These are phyloP conservation scores for Buceros bicornis DNA, from an alignment of 2,797 vertebrate species.

Conservation along the genomic window DNA sequence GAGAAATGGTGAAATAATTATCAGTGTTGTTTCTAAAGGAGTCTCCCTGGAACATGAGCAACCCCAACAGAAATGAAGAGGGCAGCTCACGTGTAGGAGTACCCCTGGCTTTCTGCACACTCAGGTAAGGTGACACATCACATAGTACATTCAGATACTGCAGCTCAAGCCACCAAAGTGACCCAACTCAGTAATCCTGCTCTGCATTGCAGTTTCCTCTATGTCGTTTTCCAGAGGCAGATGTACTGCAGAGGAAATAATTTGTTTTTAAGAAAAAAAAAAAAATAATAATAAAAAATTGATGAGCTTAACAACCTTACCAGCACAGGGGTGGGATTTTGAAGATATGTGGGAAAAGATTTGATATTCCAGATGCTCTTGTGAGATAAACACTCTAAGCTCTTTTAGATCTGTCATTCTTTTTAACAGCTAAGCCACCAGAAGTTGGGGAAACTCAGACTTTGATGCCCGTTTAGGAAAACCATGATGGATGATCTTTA, in stretches of 20 bases:
- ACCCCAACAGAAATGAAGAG: neutral
- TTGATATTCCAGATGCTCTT: slow-evolving; percentile 54
- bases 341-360: slow-evolving; percentile 50
- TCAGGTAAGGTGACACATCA: neutral
- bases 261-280: neutral
- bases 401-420: slow-evolving; percentile 60
- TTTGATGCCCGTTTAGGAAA: slow-evolving; percentile 66
- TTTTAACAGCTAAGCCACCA: slow-evolving; percentile 49
- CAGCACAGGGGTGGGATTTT: neutral
- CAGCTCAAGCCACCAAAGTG: neutral
- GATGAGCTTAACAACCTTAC: neutral
- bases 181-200: neutral
- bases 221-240: neutral
- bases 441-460: slow-evolving; percentile 44
- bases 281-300: no score
- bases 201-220: neutral
- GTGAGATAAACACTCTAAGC: slow-evolving; percentile 61
- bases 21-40: neutral
- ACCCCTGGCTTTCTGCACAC: neutral
- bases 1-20: neutral
- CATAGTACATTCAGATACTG: neutral
- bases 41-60: neutral
- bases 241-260: neutral
- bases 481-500: slow-evolving; percentile 69
- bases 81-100: neutral